Percentiles rank a stretch among this genome's conserved stretches.
Conservation (phyloP, 2,797 vertebrate genomes). For the Tamandua tetradactyla region DNA sequence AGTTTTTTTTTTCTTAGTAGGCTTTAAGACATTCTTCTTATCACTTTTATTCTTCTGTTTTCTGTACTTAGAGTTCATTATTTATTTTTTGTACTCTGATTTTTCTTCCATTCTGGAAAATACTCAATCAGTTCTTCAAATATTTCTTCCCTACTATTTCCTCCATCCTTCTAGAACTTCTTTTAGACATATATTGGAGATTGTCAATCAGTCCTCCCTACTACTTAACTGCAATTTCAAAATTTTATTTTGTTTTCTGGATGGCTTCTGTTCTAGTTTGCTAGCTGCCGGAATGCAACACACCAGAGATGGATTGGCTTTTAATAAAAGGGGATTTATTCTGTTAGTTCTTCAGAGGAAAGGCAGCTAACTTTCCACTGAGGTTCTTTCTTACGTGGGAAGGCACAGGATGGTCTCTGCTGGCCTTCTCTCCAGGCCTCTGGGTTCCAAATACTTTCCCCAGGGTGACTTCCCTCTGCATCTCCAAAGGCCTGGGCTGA, state of each 20-base stretch:
- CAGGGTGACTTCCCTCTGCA: too few species aligned
- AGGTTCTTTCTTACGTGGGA: too few species aligned
- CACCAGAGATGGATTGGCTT: too few species aligned
- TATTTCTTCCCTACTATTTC: neutral
- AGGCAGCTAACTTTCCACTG: too few species aligned
- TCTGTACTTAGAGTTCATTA: neutral
- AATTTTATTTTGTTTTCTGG: neutral
- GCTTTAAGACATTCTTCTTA: neutral
- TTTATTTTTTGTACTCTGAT: neutral
- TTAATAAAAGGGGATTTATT: too few species aligned
- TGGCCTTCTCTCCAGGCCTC: too few species aligned
- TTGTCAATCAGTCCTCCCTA: neutral
- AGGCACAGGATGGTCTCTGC: too few species aligned
- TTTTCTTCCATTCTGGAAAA: neutral
- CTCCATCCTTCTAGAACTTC: neutral
- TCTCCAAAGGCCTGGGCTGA: too few species aligned
- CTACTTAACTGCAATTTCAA: neutral
- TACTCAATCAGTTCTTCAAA: neutral
- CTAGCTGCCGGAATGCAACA: too few species aligned
- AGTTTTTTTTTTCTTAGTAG: neutral
- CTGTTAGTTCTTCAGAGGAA: too few species aligned
- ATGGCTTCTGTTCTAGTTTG: too few species aligned
- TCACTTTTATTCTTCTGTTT: neutral
- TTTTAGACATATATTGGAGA: neutral
- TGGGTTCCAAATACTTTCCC: too few species aligned